These are phyloP conservation scores for Hippolais icterina DNA, from an alignment of 2,113 vertebrate genomes.

Conservation along the genomic window DNA sequence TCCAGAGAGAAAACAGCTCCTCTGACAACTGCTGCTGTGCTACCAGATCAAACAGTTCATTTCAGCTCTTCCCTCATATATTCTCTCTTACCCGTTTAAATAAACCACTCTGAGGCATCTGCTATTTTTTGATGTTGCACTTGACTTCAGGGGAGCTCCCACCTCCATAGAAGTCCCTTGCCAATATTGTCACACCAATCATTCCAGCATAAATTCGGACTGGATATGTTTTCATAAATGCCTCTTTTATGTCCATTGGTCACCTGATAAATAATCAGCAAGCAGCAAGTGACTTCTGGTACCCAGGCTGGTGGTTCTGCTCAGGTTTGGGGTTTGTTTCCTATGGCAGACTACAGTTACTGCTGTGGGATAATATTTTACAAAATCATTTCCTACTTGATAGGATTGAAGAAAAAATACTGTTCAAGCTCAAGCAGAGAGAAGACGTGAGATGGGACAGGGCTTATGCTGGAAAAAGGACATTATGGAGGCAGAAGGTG, in stretches of 20 bases:
- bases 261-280: background rate
- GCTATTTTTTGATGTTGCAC: background rate
- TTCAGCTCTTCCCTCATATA: background rate
- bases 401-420: background rate
- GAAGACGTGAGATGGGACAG: background rate
- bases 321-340: background rate
- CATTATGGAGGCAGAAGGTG: background rate
- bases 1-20: background rate
- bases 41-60: background rate
- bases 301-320: background rate
- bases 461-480: background rate
- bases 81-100: background rate
- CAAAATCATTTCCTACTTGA: background rate
- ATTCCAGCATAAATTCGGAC: background rate
- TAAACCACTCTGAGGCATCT: background rate
- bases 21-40: background rate
- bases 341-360: background rate
- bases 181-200: background rate
- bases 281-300: background rate
- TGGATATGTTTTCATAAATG: background rate
- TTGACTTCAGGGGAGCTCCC: background rate
- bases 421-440: background rate
- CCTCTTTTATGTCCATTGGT: background rate
- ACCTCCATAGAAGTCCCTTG: background rate
- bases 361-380: background rate